These are phyloP conservation scores for Coleophora flavipennella DNA, from an alignment of 2,888 invertebrate genomes.

Conservation along the genomic window DNA sequence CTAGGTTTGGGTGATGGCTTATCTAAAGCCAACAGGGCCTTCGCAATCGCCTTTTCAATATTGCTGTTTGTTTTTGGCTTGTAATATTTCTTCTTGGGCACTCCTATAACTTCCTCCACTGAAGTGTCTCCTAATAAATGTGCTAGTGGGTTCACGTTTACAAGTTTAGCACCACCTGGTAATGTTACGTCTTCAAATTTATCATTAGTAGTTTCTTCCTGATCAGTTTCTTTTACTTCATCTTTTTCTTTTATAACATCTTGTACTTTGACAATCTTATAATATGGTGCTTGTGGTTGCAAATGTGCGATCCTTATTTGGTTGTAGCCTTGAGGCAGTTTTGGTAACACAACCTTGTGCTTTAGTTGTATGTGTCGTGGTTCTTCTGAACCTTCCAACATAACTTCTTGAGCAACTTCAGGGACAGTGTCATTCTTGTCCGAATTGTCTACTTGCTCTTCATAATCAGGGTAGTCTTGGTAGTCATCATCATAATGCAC, in stretches of 20 bases:
- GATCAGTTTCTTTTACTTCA: not conserved
- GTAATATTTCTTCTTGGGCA: conserved; percentile 31
- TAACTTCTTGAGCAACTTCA: conserved; percentile 50
- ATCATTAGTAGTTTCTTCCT: too few species aligned
- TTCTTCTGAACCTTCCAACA: conserved; percentile 29
- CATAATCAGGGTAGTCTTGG: conserved; percentile 12
- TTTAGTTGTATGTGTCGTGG: conserved; percentile 13
- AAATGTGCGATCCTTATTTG: conserved; percentile 45
- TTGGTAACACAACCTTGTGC: conserved; percentile 35
- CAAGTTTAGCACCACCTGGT: conserved; percentile 43
- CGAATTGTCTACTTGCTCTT: conserved; percentile 15
- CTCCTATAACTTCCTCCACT: conserved; percentile 25
- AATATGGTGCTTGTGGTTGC: conserved; percentile 44
- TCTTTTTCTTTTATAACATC: conserved; percentile 2
- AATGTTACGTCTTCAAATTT: conserved; percentile 20
- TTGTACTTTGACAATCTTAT: conserved; percentile 49
- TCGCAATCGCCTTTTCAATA: conserved; percentile 33
- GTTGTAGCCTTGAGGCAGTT: conserved; percentile 27
- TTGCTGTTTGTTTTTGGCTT: conserved; percentile 28
- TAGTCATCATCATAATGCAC: conserved; percentile 12
- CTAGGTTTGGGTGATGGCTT: not conserved
- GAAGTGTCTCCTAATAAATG: conserved; percentile 38
- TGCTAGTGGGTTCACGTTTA: conserved; percentile 48
- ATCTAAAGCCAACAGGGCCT: conserved; percentile 35
- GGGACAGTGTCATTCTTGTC: conserved; percentile 29